Base-by-base conservation (phyloP, 2,888 invertebrate genomes). In the Agrochola lota region DNA sequence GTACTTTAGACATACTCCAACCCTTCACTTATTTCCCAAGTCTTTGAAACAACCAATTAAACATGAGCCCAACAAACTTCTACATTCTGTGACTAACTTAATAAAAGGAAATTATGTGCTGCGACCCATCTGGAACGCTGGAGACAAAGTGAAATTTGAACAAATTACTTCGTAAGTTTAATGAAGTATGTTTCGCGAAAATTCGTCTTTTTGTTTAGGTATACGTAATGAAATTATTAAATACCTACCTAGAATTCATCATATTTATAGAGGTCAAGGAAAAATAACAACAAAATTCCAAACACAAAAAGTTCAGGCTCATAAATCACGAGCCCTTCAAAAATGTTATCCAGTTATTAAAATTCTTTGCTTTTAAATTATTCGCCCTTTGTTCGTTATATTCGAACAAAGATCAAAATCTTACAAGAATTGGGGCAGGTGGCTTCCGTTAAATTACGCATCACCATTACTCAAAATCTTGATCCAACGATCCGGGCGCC, bases 141-240 rank as follows among this genome's bases (percentile, higher is more conserved):
- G 91, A 92, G 95, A 94, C 95, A 94, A 95, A 96, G 95, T 95
- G 94, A 95, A 95, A 94, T 95, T 95, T 94, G 94, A 95, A 95
- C 94, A 94, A 95, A 96, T 95, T 95, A 95, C 93, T 95, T 94
- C 88, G 89, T 91, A 94, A 95, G 93, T 95, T 95, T 95, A 95
- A 95, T 94, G 94, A 95, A 94, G 93, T 93, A 92, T 92, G 87
- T 91, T 92, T 90, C 91, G 85, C 90, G 86, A 85, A 85, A 90
- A 89, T 88, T 90, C 85, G 87, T 88, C 85, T 84, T 87, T 85
- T 81, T 80, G 74, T 83, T 73, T 75, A 78, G 15, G 15, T 59
- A 26, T 23, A 63, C 35, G 43, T 49, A 73, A 84, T 43, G 62
- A 72, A 59, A 71, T 59, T 7, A 59, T 68, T 52, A 78, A 69